Conservation (phyloP, 2,797 vertebrate genomes). For the Microhierax caerulescens region DNA sequence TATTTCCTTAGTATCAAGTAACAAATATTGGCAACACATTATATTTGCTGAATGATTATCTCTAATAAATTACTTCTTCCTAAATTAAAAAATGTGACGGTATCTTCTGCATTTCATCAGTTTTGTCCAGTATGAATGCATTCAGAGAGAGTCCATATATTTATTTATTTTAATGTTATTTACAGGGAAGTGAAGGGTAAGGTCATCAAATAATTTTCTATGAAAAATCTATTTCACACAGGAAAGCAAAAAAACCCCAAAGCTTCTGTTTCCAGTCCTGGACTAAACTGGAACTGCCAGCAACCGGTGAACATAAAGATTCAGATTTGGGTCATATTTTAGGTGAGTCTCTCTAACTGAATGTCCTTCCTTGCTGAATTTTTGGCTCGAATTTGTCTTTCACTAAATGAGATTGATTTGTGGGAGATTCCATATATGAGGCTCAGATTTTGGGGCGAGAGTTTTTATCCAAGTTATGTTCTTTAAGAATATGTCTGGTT, state of each 20-base stretch:
- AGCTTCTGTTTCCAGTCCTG: neutral
- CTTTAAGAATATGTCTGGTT: neutral
- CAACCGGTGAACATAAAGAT: neutral
- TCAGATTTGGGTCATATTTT: neutral
- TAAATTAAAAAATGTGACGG: neutral
- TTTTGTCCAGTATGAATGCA: neutral
- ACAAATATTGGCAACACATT: neutral
- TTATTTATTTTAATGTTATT: neutral
- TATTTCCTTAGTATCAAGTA: slow-evolving; percentile 15
- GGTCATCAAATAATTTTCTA: no score
- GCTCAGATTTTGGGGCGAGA: neutral
- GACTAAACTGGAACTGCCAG: neutral
- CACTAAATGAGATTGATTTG: neutral
- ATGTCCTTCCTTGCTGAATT: neutral
- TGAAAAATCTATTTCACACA: no score
- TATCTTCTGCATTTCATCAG: neutral
- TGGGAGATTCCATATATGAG: neutral
- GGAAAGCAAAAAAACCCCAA: no score
- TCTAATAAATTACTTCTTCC: neutral
- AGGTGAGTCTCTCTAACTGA: neutral
- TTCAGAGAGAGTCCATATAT: neutral
- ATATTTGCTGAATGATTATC: neutral
- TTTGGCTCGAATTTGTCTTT: neutral
- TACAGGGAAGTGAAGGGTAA: no score
- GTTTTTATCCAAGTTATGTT: neutral